A percentile compares a stretch with the other conserved stretches of the same genome.
Conservation (phyloP, 2,888 invertebrate genomes). For the Nematopogon swammerdamellus region DNA sequence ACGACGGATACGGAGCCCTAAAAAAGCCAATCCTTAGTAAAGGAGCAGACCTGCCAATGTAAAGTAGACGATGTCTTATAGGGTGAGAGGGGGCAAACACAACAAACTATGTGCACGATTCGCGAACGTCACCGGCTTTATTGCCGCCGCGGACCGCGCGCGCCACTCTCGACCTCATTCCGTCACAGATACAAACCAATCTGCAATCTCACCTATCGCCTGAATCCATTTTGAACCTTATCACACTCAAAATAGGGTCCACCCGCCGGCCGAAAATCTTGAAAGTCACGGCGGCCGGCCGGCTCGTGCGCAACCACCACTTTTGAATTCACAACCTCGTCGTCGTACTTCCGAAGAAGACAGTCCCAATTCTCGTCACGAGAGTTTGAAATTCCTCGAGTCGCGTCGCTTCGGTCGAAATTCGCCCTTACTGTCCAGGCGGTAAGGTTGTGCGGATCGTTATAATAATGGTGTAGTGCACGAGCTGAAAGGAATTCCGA, state of each 20-base stretch:
- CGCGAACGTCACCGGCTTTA: slow-evolving; percentile 14
- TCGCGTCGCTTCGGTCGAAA: not conserved
- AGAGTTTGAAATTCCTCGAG: not conserved
- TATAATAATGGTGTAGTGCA: not conserved
- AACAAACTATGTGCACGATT: slow-evolving; percentile 7
- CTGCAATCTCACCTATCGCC: not conserved
- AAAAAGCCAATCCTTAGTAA: too few relatives aligned
- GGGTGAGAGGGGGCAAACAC: too few relatives aligned
- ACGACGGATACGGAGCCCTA: too few relatives aligned
- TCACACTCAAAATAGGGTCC: not conserved
- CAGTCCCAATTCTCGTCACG: not conserved
- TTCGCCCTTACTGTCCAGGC: not conserved
- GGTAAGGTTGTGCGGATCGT: not conserved
- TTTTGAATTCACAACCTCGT: not conserved
- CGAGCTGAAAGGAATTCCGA: not conserved
- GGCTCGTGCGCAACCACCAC: not conserved
- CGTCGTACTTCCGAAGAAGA: not conserved
- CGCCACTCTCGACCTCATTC: not conserved
- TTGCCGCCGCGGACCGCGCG: slow-evolving; percentile 8
- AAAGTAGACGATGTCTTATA: too few relatives aligned
- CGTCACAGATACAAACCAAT: not conserved
- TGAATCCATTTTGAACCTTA: not conserved
- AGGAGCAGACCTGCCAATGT: too few relatives aligned
- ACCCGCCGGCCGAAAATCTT: not conserved
- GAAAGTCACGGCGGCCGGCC: not conserved